A percentile compares a stretch with the other conserved stretches of the same genome.
Conservation (phyloP, 2,888 invertebrate species). For the Frankliniella intonsa region DNA sequence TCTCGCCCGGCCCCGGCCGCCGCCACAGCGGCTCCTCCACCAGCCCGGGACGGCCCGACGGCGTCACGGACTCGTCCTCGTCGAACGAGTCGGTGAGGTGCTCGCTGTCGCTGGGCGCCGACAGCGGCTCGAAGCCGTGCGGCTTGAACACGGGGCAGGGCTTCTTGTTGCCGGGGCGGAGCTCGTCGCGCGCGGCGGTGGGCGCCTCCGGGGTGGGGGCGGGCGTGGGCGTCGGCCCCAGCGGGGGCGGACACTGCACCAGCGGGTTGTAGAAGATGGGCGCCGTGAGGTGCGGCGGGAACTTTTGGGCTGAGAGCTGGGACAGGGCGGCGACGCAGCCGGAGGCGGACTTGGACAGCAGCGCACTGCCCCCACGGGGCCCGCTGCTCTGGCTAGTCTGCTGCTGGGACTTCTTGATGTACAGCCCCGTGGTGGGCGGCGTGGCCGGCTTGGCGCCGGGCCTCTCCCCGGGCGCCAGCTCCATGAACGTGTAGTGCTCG, state of each 20-base stretch:
- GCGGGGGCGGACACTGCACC: neutral
- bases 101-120: slow-evolving; percentile 20
- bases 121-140: slow-evolving; percentile 16
- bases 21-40: slow-evolving; percentile 9
- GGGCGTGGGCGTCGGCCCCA: neutral
- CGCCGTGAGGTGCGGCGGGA: slow-evolving; percentile 14
- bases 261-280: slow-evolving; percentile 24
- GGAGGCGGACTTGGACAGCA: neutral
- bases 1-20: neutral
- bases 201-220: neutral
- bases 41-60: neutral
- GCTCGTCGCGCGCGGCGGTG: neutral
- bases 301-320: neutral
- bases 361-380: neutral
- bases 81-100: slow-evolving; percentile 19
- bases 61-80: neutral
- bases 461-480: neutral
- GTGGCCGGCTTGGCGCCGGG: neutral
- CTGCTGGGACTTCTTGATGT: neutral
- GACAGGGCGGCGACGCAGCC: neutral
- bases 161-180: slow-evolving; percentile 18
- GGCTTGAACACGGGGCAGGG: slow-evolving; percentile 18
- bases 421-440: neutral
- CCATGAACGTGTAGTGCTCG: slow-evolving; percentile 20
- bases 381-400: neutral